Base-by-base conservation (phyloP, 1,140 invertebrate species). In the Hycleus phaleratus region DNA sequence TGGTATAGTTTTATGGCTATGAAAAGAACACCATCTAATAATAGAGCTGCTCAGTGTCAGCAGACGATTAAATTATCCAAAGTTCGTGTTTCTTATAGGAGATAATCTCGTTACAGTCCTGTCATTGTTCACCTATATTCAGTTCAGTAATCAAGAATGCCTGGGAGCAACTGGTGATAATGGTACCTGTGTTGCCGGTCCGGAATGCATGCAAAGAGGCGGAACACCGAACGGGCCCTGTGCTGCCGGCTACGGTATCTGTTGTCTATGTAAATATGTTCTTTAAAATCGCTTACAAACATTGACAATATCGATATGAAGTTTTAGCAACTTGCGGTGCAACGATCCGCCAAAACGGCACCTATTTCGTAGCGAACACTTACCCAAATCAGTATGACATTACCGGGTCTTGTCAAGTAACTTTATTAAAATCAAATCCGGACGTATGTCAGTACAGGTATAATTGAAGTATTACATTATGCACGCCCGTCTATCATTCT, bases 401-500 rank as follows among this genome's bases (percentile, higher is more conserved):
- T 0, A 87, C 87, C 0, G 85, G 87, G 4, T 90, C 88, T 8
- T 93, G 90, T 66, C 90, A 92, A 68, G 78, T 92, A 0, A 91
- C 87, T 0, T 74, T 93, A 9, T 71, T 88, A 39, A 92, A 93
- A 71, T 76, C 82, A 5, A 80, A 85, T 69, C 78, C 82, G 0
- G 84, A 88, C 63, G 82, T 93, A 7, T 93, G 90, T 66, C 90
- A 93, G 70, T 83, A 90, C 68, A 87, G 86, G 87, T 86, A 68
- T 5, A 5, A 42, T 7, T 42, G 5, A 42, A 42, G 5, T 47
- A 12, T 39, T n/a, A 26, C 40, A 42, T 32, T 18, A 18, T 18
- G 18, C 18, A 18, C 18, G 18, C 18, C 18, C 38, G 3, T 4
- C 10, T 38, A 25, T 26, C 40, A 46, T n/a, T 50, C 45, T 9